These are phyloP conservation scores for Scortum barcoo DNA, from an alignment of 2,113 vertebrate species.

Conservation along the genomic window DNA sequence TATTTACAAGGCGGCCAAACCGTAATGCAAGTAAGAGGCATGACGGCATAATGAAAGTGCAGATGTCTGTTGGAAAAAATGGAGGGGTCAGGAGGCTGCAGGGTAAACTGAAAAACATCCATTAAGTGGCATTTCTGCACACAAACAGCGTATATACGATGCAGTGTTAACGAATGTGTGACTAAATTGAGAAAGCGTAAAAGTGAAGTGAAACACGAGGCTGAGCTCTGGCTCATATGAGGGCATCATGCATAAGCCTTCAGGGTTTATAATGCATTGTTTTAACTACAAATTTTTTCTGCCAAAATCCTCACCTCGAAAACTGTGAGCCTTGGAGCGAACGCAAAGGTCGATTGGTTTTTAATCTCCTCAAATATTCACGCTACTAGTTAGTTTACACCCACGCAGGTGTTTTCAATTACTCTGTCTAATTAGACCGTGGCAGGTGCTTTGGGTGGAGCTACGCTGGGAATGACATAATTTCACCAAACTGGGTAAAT, in stretches of 20 bases:
- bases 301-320: not conserved
- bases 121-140: constrained; percentile 10
- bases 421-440: not conserved
- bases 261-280: constrained; percentile 10
- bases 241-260: constrained; percentile 8
- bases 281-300: constrained; percentile 24
- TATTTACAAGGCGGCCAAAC: constrained; percentile 16
- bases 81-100: not conserved
- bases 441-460: not conserved
- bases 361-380: too few species aligned
- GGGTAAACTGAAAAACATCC: not conserved
- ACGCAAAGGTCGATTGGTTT: too few species aligned
- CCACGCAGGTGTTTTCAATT: constrained; percentile 30
- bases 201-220: not conserved
- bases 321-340: not conserved
- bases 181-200: constrained; percentile 16
- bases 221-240: not conserved
- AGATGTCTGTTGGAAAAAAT: not conserved
- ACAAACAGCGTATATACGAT: not conserved
- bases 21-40: not conserved
- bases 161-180: constrained; percentile 8
- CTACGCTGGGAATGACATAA: not conserved
- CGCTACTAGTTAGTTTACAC: not conserved
- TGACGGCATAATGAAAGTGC: not conserved
- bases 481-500: not conserved